Percentiles rank a stretch among this genome's conserved stretches.
These are phyloP conservation scores for Zaprionus inermis DNA, from an alignment of 1,140 invertebrate species.

Conservation along the genomic window DNA sequence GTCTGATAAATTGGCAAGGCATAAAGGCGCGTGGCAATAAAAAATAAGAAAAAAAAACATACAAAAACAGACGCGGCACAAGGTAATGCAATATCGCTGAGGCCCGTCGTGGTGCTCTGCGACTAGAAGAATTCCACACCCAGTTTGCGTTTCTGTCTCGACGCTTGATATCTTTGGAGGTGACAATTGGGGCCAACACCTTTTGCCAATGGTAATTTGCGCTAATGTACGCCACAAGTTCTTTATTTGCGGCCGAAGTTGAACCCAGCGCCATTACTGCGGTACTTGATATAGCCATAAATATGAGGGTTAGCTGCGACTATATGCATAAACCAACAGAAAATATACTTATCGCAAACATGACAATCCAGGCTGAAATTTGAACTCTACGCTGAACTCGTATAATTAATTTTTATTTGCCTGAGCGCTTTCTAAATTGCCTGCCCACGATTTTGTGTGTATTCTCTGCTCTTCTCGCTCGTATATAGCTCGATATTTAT, in stretches of 20 bases:
- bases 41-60: slow-evolving; percentile 16
- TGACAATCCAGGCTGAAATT: slow-evolving; percentile 1
- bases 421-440: neutral
- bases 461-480: neutral
- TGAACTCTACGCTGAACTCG: slow-evolving; percentile 7
- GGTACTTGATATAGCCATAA: slow-evolving; percentile 57
- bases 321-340: too few relatives aligned
- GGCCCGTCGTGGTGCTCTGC: neutral
- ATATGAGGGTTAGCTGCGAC: slow-evolving; percentile 18
- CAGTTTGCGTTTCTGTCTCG: slow-evolving; percentile 44
- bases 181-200: slow-evolving; percentile 80
- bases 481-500: slow-evolving; percentile 1
- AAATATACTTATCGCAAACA: slow-evolving; percentile 13
- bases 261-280: slow-evolving; percentile 22
- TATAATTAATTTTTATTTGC: slow-evolving; percentile 6
- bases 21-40: slow-evolving; percentile 71
- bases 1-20: slow-evolving; percentile 59
- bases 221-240: slow-evolving; percentile 62
- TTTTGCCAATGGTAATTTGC: slow-evolving; percentile 71
- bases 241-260: slow-evolving; percentile 48
- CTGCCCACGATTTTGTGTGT: slow-evolving; percentile 10
- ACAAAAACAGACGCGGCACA: slow-evolving; percentile 29
- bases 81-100: slow-evolving; percentile 62
- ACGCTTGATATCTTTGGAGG: slow-evolving; percentile 63
- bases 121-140: slow-evolving; percentile 63